Base-by-base conservation (phyloP, 2,113 vertebrate species). In the Vimba vimba region DNA sequence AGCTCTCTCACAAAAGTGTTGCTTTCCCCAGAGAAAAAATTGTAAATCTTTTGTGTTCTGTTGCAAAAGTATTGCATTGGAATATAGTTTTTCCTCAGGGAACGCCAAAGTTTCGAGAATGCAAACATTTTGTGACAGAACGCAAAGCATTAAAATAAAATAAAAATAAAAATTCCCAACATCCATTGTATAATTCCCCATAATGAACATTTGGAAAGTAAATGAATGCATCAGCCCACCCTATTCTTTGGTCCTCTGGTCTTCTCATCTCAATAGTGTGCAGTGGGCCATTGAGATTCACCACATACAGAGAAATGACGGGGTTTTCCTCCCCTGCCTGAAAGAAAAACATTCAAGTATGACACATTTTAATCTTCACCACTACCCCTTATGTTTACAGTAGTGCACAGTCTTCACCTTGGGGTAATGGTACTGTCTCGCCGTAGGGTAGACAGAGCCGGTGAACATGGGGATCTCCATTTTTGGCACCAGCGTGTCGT, bases 401-500 rank as follows among this genome's bases (percentile, higher is more conserved):
- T 23, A 12, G 0, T 59, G 19, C 3, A 9, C 6, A 12, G 6
- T 11, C 5, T 92, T 91, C 94, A 99, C 98, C 96, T 99, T 99
- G 27, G 98, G 97, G 89, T 99, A 99, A 92, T 97, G 98, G 84
- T 98, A 99, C 0, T 95, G 94, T 90, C 95, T 97, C 73, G 95
- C 95, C 0, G 94, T 95, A 0, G 98, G 98, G 93, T 99, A 99
- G 0, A 93, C 39, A 0, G 93, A 94, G 77, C 96, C 95, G 0
- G 97, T 98, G 84, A 98, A 99, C 82, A 96, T 95, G 0, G 97
- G 97, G 59, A 99, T 95, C 91, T 99, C 98, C 98, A 99, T 99
- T 82, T 91, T 91, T 19, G 97, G 98, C 43, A 99, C 98, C 85
- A 96, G 93, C 19, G 96, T 97, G 91, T 98, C 96, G 5, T 99